Percentiles rank a stretch among this genome's conserved stretches.
Conservation (phyloP, 2,113 vertebrate genomes). For the Numida meleagris region DNA sequence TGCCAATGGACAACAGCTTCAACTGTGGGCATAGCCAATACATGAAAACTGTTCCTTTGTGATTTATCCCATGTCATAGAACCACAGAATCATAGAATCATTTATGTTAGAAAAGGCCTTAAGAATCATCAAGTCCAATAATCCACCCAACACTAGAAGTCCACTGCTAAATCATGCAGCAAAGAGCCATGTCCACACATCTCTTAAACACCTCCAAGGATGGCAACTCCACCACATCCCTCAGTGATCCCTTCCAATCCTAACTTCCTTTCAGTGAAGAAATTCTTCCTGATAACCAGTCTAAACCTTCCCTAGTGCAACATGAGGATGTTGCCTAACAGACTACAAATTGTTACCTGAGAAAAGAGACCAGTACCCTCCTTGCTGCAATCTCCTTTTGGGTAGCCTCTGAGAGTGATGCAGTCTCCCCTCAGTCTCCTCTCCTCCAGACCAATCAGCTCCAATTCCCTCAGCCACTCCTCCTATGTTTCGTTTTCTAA, state of each 20-base stretch:
- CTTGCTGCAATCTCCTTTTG: not conserved
- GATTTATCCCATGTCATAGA: not conserved
- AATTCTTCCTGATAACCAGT: not conserved
- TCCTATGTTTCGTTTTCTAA: not conserved
- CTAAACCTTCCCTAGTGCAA: not conserved
- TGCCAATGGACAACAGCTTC: not conserved
- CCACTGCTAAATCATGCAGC: not conserved
- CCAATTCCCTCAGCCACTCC: not conserved
- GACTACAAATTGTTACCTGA: not conserved
- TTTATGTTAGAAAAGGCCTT: not conserved
- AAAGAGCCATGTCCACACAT: not conserved
- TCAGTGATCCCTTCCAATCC: not conserved
- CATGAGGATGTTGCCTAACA: not conserved
- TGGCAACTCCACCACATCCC: not conserved
- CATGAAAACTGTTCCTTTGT: not conserved
- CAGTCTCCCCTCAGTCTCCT: not conserved
- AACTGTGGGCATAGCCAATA: fast-evolving
- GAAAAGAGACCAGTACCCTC: not conserved
- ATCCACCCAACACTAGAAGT: not conserved
- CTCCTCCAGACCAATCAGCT: not conserved
- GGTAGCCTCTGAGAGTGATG: not conserved
- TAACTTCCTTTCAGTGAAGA: not conserved
- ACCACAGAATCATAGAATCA: not conserved
- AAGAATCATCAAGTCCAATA: not conserved
- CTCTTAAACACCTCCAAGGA: not conserved